Base-by-base conservation (phyloP, 1,140 invertebrate species). In the Caenorhabditis latens region DNA sequence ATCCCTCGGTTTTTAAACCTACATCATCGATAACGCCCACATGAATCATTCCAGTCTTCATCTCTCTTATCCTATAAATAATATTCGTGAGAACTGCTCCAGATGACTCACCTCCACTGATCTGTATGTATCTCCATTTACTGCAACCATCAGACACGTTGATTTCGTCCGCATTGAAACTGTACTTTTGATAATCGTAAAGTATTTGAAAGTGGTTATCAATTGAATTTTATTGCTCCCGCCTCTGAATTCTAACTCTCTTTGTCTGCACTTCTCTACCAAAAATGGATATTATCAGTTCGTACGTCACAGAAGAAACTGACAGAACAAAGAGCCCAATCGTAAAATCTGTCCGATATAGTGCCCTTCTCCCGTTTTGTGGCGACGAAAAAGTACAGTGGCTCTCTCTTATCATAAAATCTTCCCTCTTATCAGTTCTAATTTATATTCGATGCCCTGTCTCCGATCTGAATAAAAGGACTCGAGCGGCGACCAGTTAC, bases 301-400 rank as follows among this genome's bases (percentile, higher is more conserved):
- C 19, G 58, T 32, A 55, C 53, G 53, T 55, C 53, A 55, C 11
- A 55, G 53, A 19, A 11, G n/a, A 61, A 21, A n/a, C 14, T 53
- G 50, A 53, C 50, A 75, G 67, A 46, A 75, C 67, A 75, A 75
- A 75, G 43, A 48, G 43, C 24, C 9, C 50, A 16, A 53, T 67
- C 63, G 63, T 67, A 67, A 67, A 67, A 32, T n/a, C 5, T 61
- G 7, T 61, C 11, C 40, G 61, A 65, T 65, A 65, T 40, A 24
- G n/a, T 55, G 32, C 32, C 32, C 32, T 32, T 32, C 32, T 0
- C 32, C 32, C 32, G 2, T 11, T 14, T 14, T 53, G 16, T 53
- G 50, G 50, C 50, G 50, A 79, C 40, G 42, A 71, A 71, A 50
- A 79, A 79, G 71, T 79, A 50, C 71, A 79, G 71, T 50, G 67